phyloP scores from a whole-genome alignment of 2,113 vertebrate species.

The Varanus salvator region DNA sequence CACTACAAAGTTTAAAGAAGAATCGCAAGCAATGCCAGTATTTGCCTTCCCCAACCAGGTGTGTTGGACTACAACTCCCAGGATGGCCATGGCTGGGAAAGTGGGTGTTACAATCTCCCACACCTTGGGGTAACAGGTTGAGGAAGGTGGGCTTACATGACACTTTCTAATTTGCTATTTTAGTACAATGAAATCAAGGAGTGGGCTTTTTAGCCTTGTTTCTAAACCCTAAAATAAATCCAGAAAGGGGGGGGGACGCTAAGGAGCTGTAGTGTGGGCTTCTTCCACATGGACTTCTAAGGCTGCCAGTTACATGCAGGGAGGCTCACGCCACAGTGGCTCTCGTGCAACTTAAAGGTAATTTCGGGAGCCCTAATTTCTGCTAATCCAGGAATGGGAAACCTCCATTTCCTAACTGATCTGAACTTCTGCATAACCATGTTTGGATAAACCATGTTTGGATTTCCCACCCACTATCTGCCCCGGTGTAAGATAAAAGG shows the following conservation, averaged over 20 bases:
- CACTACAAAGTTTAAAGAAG: neutral
- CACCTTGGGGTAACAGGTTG: too few relatives aligned
- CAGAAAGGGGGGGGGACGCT: neutral
- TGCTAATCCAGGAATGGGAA: neutral
- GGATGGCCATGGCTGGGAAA: too few relatives aligned
- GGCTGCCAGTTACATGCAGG: too few relatives aligned
- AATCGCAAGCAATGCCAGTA: neutral
- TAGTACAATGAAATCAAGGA: neutral
- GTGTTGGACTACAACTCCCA: too few relatives aligned
- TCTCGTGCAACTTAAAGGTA: neutral
- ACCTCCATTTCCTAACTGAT: neutral
- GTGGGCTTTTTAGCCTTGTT: neutral
- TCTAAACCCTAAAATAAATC: neutral
- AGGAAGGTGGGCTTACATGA: neutral
- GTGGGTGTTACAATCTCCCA: too few relatives aligned
- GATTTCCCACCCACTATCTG: neutral
- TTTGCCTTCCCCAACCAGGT: neutral
- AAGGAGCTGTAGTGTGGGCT: neutral
- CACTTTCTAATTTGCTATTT: neutral
- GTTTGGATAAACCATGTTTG: neutral
- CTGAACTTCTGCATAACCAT: slow-evolving; percentile 8
- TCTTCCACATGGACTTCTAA: neutral
- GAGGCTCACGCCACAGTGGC: neutral
- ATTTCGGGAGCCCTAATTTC: neutral
- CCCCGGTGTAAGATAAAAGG: neutral